Percentiles rank a stretch among this genome's conserved stretches.
Evolutionary conservation across 2,797 vertebrate genomes (phyloP).

Genomic region (Spheniscus humboldti): DNA sequence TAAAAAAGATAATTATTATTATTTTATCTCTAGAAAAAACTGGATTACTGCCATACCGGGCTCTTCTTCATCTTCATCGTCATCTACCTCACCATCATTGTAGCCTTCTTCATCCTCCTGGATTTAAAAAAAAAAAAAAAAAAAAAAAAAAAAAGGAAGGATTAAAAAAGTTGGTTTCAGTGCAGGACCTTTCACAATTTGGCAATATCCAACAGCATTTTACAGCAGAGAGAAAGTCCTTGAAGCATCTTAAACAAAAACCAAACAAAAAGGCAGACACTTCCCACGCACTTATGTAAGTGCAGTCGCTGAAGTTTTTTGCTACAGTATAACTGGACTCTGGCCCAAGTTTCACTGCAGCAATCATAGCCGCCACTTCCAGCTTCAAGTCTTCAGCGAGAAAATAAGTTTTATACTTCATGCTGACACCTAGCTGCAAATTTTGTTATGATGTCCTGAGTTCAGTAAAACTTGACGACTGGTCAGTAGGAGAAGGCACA

Average conservation of each 20-base stretch:
- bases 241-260: not conserved
- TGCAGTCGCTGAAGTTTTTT: not conserved
- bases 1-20: not conserved
- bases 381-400: not conserved
- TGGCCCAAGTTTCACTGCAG: not conserved
- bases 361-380: not conserved
- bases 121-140: not conserved
- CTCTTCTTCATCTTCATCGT: constrained; percentile 84
- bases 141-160: not conserved
- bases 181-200: not conserved
- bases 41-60: constrained; percentile 69
- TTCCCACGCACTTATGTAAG: not conserved
- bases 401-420: not conserved
- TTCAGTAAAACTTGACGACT: not conserved
- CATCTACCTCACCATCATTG: constrained; percentile 89
- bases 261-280: not conserved
- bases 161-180: not conserved
- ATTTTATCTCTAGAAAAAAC: not conserved
- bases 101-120: constrained; percentile 93
- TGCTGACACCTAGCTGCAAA: rapidly evolving
- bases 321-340: not conserved
- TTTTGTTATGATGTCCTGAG: not conserved
- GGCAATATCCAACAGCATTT: not conserved
- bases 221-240: not conserved
- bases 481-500: not conserved